Evolutionary conservation across 2,113 vertebrate species (phyloP), one percentile per base, ranked within the genome.

Genomic region (Penelope pileata): DNA sequence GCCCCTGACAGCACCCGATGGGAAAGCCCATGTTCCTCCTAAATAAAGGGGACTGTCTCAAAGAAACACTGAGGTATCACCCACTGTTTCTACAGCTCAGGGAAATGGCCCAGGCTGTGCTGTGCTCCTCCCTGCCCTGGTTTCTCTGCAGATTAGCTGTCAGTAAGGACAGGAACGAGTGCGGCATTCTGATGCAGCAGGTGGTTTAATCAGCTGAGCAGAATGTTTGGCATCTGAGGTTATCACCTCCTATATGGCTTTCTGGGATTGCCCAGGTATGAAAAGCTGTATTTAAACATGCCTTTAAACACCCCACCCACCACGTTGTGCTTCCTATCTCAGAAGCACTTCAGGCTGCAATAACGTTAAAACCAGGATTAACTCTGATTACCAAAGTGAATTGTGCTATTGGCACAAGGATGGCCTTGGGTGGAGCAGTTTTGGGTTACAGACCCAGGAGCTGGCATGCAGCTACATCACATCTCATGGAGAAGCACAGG

Each of bases 401-500:
- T 42, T 48, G 66, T 36, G 53, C 83, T 62, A 45, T 80, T 62
- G 73, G 42, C 62, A 87, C 50, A 79, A 91, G 42, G 19, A 53
- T 38, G 59, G 40, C 26, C 68, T 63, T 40, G 62, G 18, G 19
- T 36, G 40, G 60, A 90, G 47, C 17, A 56, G 38, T 12, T 93
- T 76, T 93, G 16, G 36, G 10, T 50, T 53, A 45, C 22, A 83
- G 64, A 91, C 18, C 18, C 42, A 54, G 48, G 45, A 93, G 30
- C 26, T 12, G 22, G 40, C 45, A 12, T 8, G 42, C 22, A 50
- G 15, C 23, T 54, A 59, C 27, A 32, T n/a, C 26, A 22, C 53
- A 40, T 50, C 26, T 45, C 0, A 2, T 0, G 0, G 10, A 3
- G 48, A 8, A 60, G 22, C 0, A 1, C 26, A 1, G 3, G n/a